These are phyloP conservation scores for Acanthosepion esculentum DNA, from an alignment of 2,888 invertebrate species.

Conservation along the genomic window DNA sequence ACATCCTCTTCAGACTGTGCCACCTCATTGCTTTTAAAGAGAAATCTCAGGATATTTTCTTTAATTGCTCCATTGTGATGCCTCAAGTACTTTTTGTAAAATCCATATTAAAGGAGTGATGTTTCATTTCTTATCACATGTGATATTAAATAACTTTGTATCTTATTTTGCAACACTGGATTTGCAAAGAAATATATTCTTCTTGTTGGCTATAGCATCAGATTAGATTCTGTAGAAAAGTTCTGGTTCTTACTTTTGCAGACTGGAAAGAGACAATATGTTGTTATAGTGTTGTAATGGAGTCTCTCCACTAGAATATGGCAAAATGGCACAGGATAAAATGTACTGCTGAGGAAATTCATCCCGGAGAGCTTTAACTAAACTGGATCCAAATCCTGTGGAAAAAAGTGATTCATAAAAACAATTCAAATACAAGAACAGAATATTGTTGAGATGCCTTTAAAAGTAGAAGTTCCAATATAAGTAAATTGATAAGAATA, in stretches of 20 bases:
- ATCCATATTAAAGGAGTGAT: too few species aligned
- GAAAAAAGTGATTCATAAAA: not conserved
- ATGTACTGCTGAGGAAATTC: conserved; percentile 67
- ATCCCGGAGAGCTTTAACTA: conserved; percentile 68
- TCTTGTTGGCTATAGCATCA: too few species aligned
- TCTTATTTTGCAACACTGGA: too few species aligned
- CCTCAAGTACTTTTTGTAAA: too few species aligned
- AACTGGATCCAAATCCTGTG: conserved; percentile 69
- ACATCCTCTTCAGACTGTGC: too few species aligned
- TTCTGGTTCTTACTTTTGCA: conserved; percentile 64
- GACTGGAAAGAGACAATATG: conserved; percentile 64
- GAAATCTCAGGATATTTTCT: too few species aligned
- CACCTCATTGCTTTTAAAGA: too few species aligned
- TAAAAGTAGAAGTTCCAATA: too few species aligned
- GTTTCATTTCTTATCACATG: too few species aligned
- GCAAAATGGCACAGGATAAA: conserved; percentile 70
- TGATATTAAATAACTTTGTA: too few species aligned
- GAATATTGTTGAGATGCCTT: not conserved
- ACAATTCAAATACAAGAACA: not conserved
- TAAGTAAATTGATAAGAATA: not conserved
- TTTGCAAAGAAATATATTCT: too few species aligned
- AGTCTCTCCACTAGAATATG: conserved; percentile 71
- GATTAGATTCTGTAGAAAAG: not conserved
- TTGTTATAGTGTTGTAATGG: conserved; percentile 74
- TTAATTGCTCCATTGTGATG: too few species aligned